A percentile compares a stretch with the other conserved stretches of the same genome.
phyloP scores from a whole-genome alignment of 1,140 invertebrate genomes.

The Grapholita molesta region DNA sequence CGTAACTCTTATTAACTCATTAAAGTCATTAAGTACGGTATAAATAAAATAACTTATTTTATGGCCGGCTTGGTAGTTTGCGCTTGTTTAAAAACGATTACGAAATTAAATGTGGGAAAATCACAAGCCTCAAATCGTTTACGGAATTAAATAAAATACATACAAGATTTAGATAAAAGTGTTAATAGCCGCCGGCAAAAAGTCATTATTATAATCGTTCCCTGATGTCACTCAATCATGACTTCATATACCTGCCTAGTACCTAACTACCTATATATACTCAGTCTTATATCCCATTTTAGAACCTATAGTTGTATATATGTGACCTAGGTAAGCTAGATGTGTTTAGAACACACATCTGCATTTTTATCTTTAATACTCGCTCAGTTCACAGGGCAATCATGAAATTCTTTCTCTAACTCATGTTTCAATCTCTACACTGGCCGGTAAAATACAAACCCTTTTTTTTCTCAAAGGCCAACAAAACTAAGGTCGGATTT shows the following conservation, averaged over 20 bases:
- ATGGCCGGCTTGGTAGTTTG: not conserved
- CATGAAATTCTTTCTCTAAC: too few species aligned
- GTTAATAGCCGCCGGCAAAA: not conserved
- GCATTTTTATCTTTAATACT: too few species aligned
- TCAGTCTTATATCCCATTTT: not conserved
- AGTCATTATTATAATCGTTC: not conserved
- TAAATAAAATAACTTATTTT: not conserved
- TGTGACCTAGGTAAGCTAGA: too few species aligned
- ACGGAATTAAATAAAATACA: constrained; percentile 11
- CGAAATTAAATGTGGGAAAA: constrained; percentile 13
- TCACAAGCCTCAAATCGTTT: not conserved
- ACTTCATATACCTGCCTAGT: too few species aligned
- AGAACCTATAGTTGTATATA: not conserved
- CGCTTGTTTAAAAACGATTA: constrained; percentile 8
- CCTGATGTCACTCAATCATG: not conserved
- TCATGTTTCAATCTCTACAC: too few species aligned
- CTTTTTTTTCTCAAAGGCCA: too few species aligned
- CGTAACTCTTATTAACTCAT: too few species aligned
- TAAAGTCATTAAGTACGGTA: not conserved
- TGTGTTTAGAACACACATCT: too few species aligned
- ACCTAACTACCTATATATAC: not conserved
- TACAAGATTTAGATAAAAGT: too few species aligned
- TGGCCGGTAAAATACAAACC: too few species aligned
- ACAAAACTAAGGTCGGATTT: too few species aligned
- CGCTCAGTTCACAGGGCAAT: too few species aligned